A percentile compares a stretch with the other conserved stretches of the same genome.
phyloP scores from a whole-genome alignment of 2,888 invertebrate genomes.

The Stictocephala bisonia region DNA sequence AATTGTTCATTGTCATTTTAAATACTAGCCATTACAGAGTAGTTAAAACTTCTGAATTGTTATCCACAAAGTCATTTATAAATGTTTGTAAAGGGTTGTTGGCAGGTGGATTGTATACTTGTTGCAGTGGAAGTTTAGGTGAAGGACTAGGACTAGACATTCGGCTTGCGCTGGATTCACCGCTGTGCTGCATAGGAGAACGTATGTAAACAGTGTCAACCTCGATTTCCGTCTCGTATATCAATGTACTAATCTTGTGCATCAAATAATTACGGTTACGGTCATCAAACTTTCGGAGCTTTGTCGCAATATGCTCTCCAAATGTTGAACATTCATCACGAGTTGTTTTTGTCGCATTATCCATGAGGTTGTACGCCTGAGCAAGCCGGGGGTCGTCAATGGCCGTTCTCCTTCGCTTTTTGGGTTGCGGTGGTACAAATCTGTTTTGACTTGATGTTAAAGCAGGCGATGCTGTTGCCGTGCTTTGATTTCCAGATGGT shows the following conservation, averaged over 20 bases:
- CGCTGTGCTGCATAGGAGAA: conserved; percentile 13
- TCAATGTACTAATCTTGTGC: conserved; percentile 25
- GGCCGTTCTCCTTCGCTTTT: conserved; percentile 3
- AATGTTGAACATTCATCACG: conserved; percentile 13
- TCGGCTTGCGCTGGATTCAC: conserved; percentile 13
- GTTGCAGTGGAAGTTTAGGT: background rate
- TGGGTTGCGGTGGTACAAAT: conserved; percentile 8
- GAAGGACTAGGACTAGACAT: conserved; percentile 6
- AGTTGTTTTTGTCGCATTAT: conserved; percentile 8
- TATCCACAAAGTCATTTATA: background rate
- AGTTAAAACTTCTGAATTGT: background rate
- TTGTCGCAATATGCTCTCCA: conserved; percentile 8
- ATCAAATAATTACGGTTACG: conserved; percentile 23
- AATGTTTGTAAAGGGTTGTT: conserved; percentile 13
- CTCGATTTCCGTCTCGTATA: conserved; percentile 10
- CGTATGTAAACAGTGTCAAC: conserved; percentile 8
- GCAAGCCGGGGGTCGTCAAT: conserved; percentile 5
- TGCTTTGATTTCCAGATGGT: conserved; percentile 13
- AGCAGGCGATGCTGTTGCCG: conserved; percentile 16
- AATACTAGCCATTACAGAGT: background rate
- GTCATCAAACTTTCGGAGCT: conserved; percentile 24
- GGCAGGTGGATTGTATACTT: conserved; percentile 9
- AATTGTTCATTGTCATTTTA: conserved; percentile 3
- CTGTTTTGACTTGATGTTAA: conserved; percentile 2
- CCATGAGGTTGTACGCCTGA: conserved; percentile 9